A percentile compares a stretch with the other conserved stretches of the same genome.
Evolutionary conservation across 2,888 invertebrate species (phyloP).

Genomic region (Stenodema calcarata): DNA sequence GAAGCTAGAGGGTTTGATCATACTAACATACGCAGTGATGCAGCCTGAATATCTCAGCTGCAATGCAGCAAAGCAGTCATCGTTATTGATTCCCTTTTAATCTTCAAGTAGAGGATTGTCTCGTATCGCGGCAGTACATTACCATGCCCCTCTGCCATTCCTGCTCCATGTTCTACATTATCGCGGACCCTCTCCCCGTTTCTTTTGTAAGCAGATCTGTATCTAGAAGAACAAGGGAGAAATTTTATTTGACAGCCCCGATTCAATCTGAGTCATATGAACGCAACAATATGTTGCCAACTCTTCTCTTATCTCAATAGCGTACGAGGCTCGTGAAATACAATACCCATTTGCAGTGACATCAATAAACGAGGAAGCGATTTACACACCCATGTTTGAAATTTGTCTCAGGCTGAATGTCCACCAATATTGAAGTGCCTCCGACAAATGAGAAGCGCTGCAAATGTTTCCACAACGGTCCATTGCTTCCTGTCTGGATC

Average conservation of each 20-base stretch:
- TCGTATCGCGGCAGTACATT: constrained; percentile 24
- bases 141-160: neutral
- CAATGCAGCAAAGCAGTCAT: constrained; percentile 29
- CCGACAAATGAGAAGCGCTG: too few relatives aligned
- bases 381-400: too few relatives aligned
- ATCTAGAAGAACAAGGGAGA: constrained; percentile 13
- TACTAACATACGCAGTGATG: neutral
- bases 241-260: constrained; percentile 28
- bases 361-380: too few relatives aligned
- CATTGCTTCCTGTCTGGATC: too few relatives aligned
- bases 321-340: neutral
- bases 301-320: constrained; percentile 10
- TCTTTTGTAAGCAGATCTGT: constrained; percentile 7
- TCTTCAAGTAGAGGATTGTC: constrained; percentile 11
- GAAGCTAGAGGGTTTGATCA: neutral
- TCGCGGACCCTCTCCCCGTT: neutral
- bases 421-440: too few relatives aligned
- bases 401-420: too few relatives aligned
- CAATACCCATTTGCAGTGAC: neutral
- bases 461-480: too few relatives aligned
- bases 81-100: constrained; percentile 25
- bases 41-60: neutral
- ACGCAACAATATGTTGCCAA: constrained; percentile 26
- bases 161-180: neutral
- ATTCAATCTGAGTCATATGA: constrained; percentile 27